Conservation (phyloP, 2,797 vertebrate species). For the Melopsittacus undulatus region DNA sequence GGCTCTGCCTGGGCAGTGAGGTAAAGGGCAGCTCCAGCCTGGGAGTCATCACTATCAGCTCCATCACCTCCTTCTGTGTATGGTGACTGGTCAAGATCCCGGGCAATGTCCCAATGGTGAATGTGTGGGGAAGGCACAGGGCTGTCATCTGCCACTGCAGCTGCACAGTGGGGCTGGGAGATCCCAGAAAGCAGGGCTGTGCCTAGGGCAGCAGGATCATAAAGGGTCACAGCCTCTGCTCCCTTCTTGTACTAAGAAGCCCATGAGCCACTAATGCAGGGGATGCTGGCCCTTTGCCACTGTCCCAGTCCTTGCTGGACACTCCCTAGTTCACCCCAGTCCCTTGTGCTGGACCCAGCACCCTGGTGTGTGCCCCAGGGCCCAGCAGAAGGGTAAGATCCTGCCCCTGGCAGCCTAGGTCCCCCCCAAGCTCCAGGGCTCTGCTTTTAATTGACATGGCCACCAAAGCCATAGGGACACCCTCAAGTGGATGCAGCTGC, state of each 20-base stretch:
- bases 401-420: not conserved
- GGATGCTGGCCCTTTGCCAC: accelerated
- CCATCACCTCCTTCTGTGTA: accelerated
- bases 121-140: not conserved
- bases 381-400: not conserved
- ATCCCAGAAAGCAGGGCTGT: not conserved
- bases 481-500: not conserved
- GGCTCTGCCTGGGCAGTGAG: not conserved
- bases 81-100: not conserved
- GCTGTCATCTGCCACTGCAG: not conserved
- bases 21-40: not conserved
- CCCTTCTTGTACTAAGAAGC: not conserved
- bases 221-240: too few relatives aligned
- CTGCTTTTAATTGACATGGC: not conserved
- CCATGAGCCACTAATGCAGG: not conserved
- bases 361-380: not conserved
- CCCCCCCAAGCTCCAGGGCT: not conserved
- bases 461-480: accelerated
- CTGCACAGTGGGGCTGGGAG: not conserved
- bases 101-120: not conserved
- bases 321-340: not conserved
- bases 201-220: not conserved
- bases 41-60: not conserved
- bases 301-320: accelerated
- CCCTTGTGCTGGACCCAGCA: not conserved